phyloP scores from a whole-genome alignment of 2,888 invertebrate species.

The Brachynemurus nebulosus region DNA sequence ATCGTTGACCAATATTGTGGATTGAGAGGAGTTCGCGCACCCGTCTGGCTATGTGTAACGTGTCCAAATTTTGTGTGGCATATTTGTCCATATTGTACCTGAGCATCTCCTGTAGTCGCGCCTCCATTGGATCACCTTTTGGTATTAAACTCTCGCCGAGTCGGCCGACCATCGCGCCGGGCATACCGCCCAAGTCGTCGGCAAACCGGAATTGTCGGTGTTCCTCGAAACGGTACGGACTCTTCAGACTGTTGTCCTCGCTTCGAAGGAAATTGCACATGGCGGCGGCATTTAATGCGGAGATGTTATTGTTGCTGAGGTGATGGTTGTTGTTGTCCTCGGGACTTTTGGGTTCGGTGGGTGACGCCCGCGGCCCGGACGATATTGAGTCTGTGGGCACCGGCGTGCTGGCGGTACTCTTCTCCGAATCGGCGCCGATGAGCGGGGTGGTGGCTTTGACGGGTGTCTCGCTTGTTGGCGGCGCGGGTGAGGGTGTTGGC shows the following conservation, averaged over 20 bases:
- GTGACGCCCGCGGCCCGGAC: conserved; percentile 24
- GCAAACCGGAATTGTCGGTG: conserved; percentile 68
- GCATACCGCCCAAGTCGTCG: conserved; percentile 67
- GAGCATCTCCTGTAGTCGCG: conserved; percentile 82
- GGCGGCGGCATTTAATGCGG: conserved; percentile 27
- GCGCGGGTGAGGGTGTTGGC: conserved; percentile 13
- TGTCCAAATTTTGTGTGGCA: conserved; percentile 86
- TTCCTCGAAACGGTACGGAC: conserved; percentile 70
- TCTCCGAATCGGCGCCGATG: conserved; percentile 25
- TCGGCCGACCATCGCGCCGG: conserved; percentile 70
- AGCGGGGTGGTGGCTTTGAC: conserved; percentile 22
- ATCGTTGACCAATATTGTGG: conserved; percentile 95
- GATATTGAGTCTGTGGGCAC: conserved; percentile 31
- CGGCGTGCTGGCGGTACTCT: conserved; percentile 35
- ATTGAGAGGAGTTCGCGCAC: conserved; percentile 89
- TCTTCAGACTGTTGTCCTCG: conserved; percentile 36
- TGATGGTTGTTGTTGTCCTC: conserved; percentile 38
- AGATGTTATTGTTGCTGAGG: conserved; percentile 34
- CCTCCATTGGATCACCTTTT: conserved; percentile 89
- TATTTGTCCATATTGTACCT: conserved; percentile 94
- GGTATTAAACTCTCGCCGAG: conserved; percentile 83
- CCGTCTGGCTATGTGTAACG: conserved; percentile 83
- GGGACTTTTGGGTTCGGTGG: conserved; percentile 35
- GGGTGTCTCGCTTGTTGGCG: conserved; percentile 33
- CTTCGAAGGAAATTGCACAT: conserved; percentile 34